phyloP scores from a whole-genome alignment of 2,113 vertebrate species.

The Gasterosteus aculeatus region DNA sequence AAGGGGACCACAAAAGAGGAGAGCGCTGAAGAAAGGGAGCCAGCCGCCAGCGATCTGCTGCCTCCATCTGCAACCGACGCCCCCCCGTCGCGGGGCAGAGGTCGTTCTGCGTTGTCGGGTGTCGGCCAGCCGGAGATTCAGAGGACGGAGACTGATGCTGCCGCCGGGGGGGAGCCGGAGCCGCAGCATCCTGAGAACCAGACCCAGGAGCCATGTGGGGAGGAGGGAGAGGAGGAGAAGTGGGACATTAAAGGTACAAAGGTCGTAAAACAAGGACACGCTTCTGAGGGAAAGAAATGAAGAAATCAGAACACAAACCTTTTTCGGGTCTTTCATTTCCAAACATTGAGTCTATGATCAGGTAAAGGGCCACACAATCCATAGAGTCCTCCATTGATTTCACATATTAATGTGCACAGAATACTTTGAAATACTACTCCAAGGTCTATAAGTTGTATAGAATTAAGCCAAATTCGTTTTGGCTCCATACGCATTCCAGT shows the following conservation, averaged over 20 bases:
- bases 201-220: background rate
- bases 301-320: too few relatives aligned
- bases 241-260: slow-evolving; percentile 23
- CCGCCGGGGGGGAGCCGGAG: background rate
- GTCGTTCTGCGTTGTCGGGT: background rate
- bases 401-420: too few relatives aligned
- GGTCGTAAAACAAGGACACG: background rate
- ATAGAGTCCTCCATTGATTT: too few relatives aligned
- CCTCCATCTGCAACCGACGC: background rate
- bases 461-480: background rate
- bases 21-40: background rate
- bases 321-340: too few relatives aligned
- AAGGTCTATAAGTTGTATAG: too few relatives aligned
- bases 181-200: rapidly evolving
- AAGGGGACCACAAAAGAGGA: background rate
- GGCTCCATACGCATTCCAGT: background rate
- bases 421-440: too few relatives aligned
- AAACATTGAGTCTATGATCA: too few relatives aligned
- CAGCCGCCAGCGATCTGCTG: background rate
- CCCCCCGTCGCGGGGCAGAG: background rate
- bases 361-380: too few relatives aligned
- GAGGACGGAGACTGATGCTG: background rate
- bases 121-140: background rate
- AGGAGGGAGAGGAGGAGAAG: slow-evolving; percentile 1
- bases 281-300: too few relatives aligned